These are phyloP conservation scores for Entomyzon cyanotis DNA, from an alignment of 2,113 vertebrate genomes.

Conservation along the genomic window DNA sequence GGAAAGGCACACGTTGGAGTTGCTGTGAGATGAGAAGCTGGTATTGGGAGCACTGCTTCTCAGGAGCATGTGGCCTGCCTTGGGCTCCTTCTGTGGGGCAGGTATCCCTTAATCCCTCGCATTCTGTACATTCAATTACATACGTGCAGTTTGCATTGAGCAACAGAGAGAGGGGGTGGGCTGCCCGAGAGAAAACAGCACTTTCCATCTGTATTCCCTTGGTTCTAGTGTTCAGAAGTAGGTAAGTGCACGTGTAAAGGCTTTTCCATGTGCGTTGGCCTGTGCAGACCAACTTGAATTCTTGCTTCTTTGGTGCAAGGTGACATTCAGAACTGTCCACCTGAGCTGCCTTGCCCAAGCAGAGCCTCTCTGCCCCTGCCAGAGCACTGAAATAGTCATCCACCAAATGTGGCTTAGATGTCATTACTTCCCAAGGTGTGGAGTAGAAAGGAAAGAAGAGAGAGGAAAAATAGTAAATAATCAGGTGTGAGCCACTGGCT, in stretches of 20 bases:
- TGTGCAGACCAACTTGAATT: neutral
- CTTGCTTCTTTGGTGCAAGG: fast-evolving
- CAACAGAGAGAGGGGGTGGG: neutral
- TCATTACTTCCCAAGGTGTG: fast-evolving
- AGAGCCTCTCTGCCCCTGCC: neutral
- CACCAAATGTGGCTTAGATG: neutral
- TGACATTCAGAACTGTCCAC: fast-evolving
- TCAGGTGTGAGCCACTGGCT: neutral
- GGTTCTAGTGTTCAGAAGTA: neutral
- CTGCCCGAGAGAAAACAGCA: neutral
- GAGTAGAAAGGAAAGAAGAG: neutral
- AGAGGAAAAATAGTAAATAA: too few relatives aligned
- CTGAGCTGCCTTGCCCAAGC: neutral
- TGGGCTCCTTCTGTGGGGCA: neutral
- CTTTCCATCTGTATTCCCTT: neutral
- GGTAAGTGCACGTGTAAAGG: fast-evolving
- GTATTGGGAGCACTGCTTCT: fast-evolving
- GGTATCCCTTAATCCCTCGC: neutral
- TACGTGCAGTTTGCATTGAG: fast-evolving
- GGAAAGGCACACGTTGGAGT: neutral
- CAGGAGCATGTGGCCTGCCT: neutral
- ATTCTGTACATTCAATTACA: fast-evolving
- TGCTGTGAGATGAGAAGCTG: neutral
- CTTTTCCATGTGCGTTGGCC: fast-evolving
- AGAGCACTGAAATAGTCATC: neutral